Evolutionary conservation across 2,797 vertebrate genomes (phyloP), one percentile per base, ranked within the genome.

Genomic region (Mus spretus): DNA sequence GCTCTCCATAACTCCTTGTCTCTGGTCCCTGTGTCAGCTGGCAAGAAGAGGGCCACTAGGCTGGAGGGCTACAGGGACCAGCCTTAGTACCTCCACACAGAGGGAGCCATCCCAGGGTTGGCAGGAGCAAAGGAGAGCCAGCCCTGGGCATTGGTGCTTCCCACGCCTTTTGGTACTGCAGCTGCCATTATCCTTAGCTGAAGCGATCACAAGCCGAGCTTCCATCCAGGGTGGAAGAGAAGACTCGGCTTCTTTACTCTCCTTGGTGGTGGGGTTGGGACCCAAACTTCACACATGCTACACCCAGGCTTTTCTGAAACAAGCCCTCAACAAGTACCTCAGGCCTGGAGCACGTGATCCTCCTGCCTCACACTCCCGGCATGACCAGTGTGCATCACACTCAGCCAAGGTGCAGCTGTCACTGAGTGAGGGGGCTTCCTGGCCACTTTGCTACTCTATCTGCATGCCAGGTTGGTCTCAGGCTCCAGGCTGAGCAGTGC

Each of bases 11-110:
- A 57, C 59, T 44, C 67, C 1, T 6, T 2, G 3, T 28, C 70
- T 6, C n/a, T 3, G 34, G 65, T 77, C 44, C 24, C n/a, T 22
- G 12, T 26, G 72, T 80, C 14, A 2, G 70, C 37, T 5, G 17
- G 40, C 0, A 3, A 37, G 44, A 40, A 3, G 17, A 44, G 31
- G 31, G 1, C 1, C 24, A 22, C 15, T 20, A n/a, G n/a, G 22
- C 57, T 0, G 10, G 37, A 72, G 13, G 70, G 40, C 11, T 17
- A 7, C 70, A 31, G 84, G 72, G 79, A 13, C 37, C 59, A 70
- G 28, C 63, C 77, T 14, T 10, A 15, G 65, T 12, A 37, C 26
- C 20, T 28, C 28, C 63, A 6, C 8, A 0, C 19, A 17, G 78
- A 63, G 72, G 22, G n/a, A 44, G 67, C 47, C 15, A 37, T n/a